Evolutionary conservation across 2,113 vertebrate species (phyloP).

Genomic region (Nothoprocta perdicaria): DNA sequence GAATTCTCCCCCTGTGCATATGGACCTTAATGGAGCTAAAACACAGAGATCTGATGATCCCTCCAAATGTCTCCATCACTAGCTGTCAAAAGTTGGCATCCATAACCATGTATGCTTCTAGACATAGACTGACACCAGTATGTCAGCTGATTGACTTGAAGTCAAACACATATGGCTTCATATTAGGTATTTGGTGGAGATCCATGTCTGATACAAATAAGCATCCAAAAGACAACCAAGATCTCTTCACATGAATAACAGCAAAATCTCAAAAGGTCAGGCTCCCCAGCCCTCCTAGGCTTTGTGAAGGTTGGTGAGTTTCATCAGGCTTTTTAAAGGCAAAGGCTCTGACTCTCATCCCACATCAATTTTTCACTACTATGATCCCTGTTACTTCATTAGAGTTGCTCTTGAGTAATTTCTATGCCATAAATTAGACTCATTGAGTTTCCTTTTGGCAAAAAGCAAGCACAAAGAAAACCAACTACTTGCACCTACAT

Average conservation of each 20-base stretch:
- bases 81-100: slow-evolving; percentile 24
- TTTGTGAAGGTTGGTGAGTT: not conserved
- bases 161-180: slow-evolving; percentile 8
- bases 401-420: not conserved
- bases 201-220: not conserved
- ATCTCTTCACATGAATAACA: not conserved
- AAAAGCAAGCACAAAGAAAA: slow-evolving; percentile 32
- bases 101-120: not conserved
- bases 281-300: not conserved
- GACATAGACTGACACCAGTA: not conserved
- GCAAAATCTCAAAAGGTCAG: not conserved
- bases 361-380: not conserved
- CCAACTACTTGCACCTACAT: not conserved
- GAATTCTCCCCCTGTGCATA: not conserved
- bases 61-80: not conserved
- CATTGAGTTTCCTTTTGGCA: not conserved
- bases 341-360: not conserved
- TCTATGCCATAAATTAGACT: not conserved
- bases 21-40: slow-evolving; percentile 30
- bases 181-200: not conserved
- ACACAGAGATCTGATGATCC: not conserved
- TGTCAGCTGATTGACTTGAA: slow-evolving; percentile 25
- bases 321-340: not conserved
- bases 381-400: slow-evolving; percentile 25
- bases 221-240: not conserved